Percentiles rank a stretch among this genome's conserved stretches.
These are phyloP conservation scores for Chymomyza costata DNA, from an alignment of 1,140 invertebrate genomes.

Conservation along the genomic window DNA sequence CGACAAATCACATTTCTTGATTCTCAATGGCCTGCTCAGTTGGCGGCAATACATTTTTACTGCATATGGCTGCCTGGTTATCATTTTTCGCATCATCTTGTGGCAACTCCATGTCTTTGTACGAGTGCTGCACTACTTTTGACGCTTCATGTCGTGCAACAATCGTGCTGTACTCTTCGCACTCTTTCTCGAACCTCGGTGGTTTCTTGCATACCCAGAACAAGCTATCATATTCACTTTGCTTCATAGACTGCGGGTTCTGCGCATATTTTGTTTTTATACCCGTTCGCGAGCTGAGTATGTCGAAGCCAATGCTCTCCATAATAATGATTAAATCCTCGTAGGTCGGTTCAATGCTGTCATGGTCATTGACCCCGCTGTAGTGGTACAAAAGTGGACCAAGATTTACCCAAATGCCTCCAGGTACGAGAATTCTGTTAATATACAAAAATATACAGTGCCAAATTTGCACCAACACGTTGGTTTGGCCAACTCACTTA, in stretches of 20 bases:
- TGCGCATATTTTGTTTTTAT: conserved; percentile 92
- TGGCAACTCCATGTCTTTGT: no score
- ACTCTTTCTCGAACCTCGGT: conserved; percentile 2
- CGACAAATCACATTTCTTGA: no score
- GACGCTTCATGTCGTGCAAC: no score
- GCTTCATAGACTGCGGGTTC: conserved; percentile 92
- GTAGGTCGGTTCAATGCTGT: conserved; percentile 96
- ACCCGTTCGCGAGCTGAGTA: conserved; percentile 85
- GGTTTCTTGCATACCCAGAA: conserved; percentile 71
- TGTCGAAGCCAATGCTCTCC: conserved; percentile 87
- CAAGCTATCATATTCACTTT: conserved; percentile 70
- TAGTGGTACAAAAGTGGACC: conserved; percentile 97
- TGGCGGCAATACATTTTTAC: no score
- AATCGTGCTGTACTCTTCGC: no score
- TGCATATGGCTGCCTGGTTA: no score
- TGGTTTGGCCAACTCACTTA: conserved; percentile 73
- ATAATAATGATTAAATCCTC: conserved; percentile 90
- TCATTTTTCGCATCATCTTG: no score
- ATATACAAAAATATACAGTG: not conserved
- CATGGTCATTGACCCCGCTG: conserved; percentile 90
- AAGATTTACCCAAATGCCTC: conserved; percentile 91
- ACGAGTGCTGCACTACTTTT: no score
- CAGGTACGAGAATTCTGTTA: conserved; percentile 89
- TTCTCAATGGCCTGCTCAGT: no score
- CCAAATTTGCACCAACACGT: not conserved